Evolutionary conservation across 37 sponge, comb jelly and placozoan species (phyloP).

Genomic region (Axinella damicornis): DNA sequence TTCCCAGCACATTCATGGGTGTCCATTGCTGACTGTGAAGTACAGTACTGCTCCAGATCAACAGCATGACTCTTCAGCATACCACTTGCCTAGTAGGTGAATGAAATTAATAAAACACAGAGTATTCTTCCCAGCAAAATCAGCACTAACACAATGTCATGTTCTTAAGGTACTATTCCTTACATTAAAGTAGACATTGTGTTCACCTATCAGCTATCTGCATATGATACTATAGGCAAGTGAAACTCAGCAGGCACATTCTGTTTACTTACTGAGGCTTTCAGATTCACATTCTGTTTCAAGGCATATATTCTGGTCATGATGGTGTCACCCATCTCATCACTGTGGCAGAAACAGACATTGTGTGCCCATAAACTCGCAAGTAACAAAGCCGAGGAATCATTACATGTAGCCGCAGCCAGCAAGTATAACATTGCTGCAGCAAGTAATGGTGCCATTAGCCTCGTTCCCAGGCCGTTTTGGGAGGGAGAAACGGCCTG

Average conservation of each 20-base stretch:
- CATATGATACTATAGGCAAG: neutral
- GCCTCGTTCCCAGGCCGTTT: no score
- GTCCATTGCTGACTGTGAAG: conserved; percentile 1
- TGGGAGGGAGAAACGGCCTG: no score
- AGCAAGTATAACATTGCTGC: no score
- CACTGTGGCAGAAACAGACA: neutral
- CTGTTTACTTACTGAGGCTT: neutral
- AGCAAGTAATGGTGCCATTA: no score
- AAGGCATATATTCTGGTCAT: conserved; percentile 23
- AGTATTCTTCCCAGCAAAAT: no score
- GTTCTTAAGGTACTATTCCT: no score
- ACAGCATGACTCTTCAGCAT: conserved; percentile 21
- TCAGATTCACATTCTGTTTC: neutral
- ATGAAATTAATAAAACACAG: no score
- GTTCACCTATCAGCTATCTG: no score
- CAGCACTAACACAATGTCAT: no score
- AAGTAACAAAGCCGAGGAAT: no score
- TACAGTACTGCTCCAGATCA: conserved; percentile 22
- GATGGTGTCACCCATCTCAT: conserved; percentile 26
- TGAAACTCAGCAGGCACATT: neutral
- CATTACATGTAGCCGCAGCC: no score
- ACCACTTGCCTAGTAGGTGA: conserved; percentile 44
- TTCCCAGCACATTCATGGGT: conserved; percentile 11
- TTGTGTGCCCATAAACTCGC: neutral
- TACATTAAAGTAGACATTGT: no score